Base-by-base conservation (phyloP, 2,888 invertebrate species). In the Chrysopilus asiliformis region DNA sequence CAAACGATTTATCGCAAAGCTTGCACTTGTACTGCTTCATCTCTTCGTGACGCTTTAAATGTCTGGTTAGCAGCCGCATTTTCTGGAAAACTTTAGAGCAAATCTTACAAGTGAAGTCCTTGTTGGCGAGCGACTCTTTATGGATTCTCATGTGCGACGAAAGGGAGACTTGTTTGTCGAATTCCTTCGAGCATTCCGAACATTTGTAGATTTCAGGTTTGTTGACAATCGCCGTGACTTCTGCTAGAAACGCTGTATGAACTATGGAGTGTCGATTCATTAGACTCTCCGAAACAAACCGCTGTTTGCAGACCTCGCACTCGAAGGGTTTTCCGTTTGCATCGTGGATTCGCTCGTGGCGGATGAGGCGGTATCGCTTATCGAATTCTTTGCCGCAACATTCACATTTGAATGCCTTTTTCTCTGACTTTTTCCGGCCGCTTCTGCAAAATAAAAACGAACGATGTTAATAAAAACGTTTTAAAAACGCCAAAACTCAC, bases 1-100 rank as follows among this genome's bases (percentile, higher is more conserved):
- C 64, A 48, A 71, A 77, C 2, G 62, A 63, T 48, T 73, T 74
- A 2, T 66, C 57, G 47, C 77, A 77, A 30, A 68, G 56, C 4
- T 57, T 57, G 53, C 78, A 78, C 32, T 62, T 59, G 42, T 64
- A 67, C 1, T 67, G 66, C 39, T 67, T 68, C 3, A 66, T 60
- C n/a, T 64, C 54, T 4, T 58, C 61, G 47, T 76, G 76, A 17
- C 68, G 58, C 45, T 68, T 68, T 34, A 66, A 47, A 45, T 72
- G 72, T n/a, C 68, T 53, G 27, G 60, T 61, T 7, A 72, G 49
- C 15, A 61, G 49, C 18, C 60, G 53, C 39, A 67, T 61, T 25
- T 57, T 51, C 0, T 49, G 46, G 49, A 68, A 72, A 4, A 50
- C 54, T 44, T 69, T 69, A 0, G 55, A 52, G 43, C 71, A 72